Evolutionary conservation across 2,113 vertebrate species (phyloP).

Genomic region (Fulmarus glacialis): DNA sequence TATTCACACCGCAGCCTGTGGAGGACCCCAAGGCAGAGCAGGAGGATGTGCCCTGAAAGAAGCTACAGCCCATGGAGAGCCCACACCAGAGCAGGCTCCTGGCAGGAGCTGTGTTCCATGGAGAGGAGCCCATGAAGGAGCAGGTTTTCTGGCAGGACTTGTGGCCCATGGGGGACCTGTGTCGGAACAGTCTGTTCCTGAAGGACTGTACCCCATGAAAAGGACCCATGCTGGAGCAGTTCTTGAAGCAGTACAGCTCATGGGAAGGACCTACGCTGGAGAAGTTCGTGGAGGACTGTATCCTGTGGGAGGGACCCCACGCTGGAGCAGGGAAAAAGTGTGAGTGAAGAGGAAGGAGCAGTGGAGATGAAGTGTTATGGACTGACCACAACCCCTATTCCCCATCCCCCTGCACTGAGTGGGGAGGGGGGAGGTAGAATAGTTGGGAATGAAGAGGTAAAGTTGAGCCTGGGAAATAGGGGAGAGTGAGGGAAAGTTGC

Average conservation of each 20-base stretch:
- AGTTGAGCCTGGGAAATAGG: background rate
- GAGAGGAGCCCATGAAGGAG: background rate
- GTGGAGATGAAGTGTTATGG: accelerated
- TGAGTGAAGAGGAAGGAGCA: background rate
- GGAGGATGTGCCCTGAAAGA: background rate
- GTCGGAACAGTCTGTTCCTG: background rate
- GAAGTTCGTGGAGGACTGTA: background rate
- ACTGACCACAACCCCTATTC: background rate
- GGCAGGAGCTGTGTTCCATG: background rate
- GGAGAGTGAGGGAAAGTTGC: background rate
- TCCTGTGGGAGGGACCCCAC: background rate
- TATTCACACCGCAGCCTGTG: too few species aligned
- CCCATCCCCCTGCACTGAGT: background rate
- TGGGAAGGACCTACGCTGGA: background rate
- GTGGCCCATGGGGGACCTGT: accelerated
- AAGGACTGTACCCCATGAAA: background rate
- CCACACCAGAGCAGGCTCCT: background rate
- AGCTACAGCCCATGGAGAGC: background rate
- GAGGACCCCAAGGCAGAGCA: background rate
- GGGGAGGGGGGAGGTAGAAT: background rate
- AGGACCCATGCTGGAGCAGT: background rate
- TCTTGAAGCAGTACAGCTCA: background rate
- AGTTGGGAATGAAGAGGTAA: background rate
- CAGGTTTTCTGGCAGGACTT: background rate
- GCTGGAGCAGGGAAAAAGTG: background rate